Evolutionary conservation across 2,888 invertebrate species (phyloP), one percentile per base, ranked within the genome.

Genomic region (Drosophila phalerata): DNA sequence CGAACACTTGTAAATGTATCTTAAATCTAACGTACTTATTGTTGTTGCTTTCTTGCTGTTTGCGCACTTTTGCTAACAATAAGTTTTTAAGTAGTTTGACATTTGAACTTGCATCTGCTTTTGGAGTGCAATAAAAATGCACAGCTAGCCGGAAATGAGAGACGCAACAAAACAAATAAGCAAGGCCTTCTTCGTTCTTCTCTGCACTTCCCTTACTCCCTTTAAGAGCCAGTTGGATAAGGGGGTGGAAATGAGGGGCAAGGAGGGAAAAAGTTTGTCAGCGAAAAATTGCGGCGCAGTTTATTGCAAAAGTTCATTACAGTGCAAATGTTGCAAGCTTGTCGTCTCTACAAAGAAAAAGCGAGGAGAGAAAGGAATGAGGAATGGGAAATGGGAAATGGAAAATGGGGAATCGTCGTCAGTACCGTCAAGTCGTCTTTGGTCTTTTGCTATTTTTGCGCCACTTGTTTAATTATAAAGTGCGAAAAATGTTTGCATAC

Each of bases 11-110:
- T 5, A 48, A 61, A 47, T 43, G n/a, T 40, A 25, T 40, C 30
- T 55, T 22, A 47, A 53, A 43, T 47, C 28, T 37, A 52, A 56
- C 25, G 43, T 22, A 32, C 10, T 56, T 53, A 45, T 55, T 57
- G 68, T 40, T 69, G 63, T 55, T 63, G 60, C 22, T 40, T 49
- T 34, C 6, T 48, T 47, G 55, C 48, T 52, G 69, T 38, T 69
- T 73, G 65, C 65, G 76, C 79, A 87, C 77, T 85, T 82, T 77
- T 82, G 83, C 85, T 68, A 85, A 85, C 88, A 88, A 88, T 85
- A 85, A 85, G 85, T 88, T 85, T 85, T 88, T 88, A 85, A 85
- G 85, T 85, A 85, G 88, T 85, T 85, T 85, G 88, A 85, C 85
- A 85, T 85, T 88, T 85, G 88, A 85, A 85, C 86, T 85, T 88